A percentile compares a stretch with the other conserved stretches of the same genome.
Evolutionary conservation across 2,113 vertebrate genomes (phyloP).

Genomic region (Stegastes partitus): DNA sequence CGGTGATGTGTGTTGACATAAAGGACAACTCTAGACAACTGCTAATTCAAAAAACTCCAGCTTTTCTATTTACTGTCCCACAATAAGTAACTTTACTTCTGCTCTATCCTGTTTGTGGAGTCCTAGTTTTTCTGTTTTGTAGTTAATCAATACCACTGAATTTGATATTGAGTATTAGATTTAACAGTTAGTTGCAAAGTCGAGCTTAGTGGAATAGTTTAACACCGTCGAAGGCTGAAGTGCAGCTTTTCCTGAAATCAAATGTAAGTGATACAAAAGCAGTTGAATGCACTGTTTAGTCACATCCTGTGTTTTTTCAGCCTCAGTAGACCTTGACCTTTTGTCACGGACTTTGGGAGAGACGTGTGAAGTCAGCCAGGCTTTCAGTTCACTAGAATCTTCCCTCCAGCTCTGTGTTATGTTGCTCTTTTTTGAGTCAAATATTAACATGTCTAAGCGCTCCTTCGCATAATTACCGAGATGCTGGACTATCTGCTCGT

Average conservation of each 20-base stretch:
- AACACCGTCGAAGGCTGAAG: too few species aligned
- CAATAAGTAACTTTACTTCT: neutral
- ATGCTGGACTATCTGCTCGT: too few species aligned
- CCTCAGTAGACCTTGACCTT: neutral
- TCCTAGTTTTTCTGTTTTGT: neutral
- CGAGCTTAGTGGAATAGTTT: too few species aligned
- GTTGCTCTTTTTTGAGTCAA: neutral
- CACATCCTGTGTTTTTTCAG: neutral
- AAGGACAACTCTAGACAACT: too few species aligned
- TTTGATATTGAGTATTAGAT: too few species aligned
- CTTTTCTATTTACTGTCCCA: neutral
- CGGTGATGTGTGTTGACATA: neutral
- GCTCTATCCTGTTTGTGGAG: neutral
- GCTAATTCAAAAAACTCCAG: neutral
- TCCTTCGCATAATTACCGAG: too few species aligned
- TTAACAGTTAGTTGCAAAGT: too few species aligned
- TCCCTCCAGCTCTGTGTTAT: neutral
- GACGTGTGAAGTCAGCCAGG: neutral
- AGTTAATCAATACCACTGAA: neutral
- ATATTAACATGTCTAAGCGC: neutral
- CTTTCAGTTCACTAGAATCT: slow-evolving; percentile 6
- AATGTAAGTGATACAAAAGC: neutral
- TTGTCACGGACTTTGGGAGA: neutral
- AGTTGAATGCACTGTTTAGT: too few species aligned
- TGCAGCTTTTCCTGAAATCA: neutral